Conservation (phyloP, 2,888 invertebrate genomes). For the Clusia tigrina region DNA sequence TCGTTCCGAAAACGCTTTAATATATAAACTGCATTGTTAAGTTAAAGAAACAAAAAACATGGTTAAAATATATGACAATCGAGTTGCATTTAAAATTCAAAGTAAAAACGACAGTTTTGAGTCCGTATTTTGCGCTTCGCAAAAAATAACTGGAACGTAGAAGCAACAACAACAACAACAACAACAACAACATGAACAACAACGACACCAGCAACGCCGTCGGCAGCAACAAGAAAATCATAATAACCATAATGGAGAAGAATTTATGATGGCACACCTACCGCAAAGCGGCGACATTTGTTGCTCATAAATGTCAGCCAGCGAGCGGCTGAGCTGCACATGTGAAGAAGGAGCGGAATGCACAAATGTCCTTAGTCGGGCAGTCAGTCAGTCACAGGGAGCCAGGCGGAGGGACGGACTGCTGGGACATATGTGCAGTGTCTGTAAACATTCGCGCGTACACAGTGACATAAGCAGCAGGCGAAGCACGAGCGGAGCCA, state of each 20-base stretch:
- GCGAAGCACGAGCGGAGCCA: too few species aligned
- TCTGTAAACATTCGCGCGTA: constrained; percentile 1
- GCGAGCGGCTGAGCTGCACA: background rate
- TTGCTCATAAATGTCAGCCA: constrained; percentile 26
- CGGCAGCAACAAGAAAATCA: constrained; percentile 17
- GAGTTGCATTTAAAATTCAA: too few species aligned
- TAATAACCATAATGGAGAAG: constrained; percentile 30
- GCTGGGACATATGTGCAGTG: constrained; percentile 30
- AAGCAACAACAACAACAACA: background rate
- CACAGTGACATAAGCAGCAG: constrained; percentile 14
- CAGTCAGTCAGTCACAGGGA: background rate
- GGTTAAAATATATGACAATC: too few species aligned
- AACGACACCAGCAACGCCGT: background rate
- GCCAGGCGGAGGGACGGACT: constrained; percentile 1
- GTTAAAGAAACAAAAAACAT: too few species aligned
- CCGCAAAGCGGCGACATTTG: constrained; percentile 25
- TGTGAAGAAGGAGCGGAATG: background rate
- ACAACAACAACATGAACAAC: background rate
- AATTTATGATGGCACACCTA: constrained; percentile 24
- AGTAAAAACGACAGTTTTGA: too few species aligned
- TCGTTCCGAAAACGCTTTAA: too few species aligned
- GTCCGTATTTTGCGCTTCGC: too few species aligned
- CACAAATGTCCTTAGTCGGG: background rate
- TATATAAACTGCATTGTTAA: too few species aligned
- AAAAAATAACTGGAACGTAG: constrained; percentile 4